Conservation (phyloP, 2,797 vertebrate species). For the Heterohyrax brucei region DNA sequence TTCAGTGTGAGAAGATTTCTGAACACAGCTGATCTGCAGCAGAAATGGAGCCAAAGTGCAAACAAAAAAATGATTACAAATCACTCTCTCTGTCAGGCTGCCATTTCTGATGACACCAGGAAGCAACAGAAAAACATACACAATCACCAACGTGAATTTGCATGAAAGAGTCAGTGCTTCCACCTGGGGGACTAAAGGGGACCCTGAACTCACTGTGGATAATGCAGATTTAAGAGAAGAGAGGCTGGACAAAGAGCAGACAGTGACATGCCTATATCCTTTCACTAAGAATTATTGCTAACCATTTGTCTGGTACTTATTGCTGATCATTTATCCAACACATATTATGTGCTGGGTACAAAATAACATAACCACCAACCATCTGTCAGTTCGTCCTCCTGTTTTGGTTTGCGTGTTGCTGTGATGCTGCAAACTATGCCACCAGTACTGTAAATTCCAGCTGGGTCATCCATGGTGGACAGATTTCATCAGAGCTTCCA, state of each 20-base stretch:
- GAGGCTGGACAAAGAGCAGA: background rate
- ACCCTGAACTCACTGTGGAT: fast-evolving
- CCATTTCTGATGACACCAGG: background rate
- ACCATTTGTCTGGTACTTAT: too few relatives aligned
- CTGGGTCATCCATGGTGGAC: too few relatives aligned
- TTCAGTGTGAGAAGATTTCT: background rate
- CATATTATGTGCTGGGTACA: fast-evolving
- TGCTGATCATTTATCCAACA: background rate
- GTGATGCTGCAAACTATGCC: too few relatives aligned
- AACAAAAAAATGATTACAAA: background rate
- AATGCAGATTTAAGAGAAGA: too few relatives aligned
- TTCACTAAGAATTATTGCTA: fast-evolving
- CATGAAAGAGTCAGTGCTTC: background rate
- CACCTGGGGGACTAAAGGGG: background rate
- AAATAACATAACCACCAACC: too few relatives aligned
- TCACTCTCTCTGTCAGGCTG: background rate
- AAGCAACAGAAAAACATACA: background rate
- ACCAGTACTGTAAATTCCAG: too few relatives aligned
- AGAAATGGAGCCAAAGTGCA: background rate
- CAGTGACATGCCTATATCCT: fast-evolving
- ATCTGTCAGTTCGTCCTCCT: too few relatives aligned
- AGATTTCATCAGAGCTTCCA: too few relatives aligned
- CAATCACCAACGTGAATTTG: background rate
- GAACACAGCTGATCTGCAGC: background rate
- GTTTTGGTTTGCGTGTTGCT: too few relatives aligned